Percentiles rank a stretch among this genome's conserved stretches.
Conservation (phyloP, 1,140 invertebrate genomes). For the Calliphora vicina region DNA sequence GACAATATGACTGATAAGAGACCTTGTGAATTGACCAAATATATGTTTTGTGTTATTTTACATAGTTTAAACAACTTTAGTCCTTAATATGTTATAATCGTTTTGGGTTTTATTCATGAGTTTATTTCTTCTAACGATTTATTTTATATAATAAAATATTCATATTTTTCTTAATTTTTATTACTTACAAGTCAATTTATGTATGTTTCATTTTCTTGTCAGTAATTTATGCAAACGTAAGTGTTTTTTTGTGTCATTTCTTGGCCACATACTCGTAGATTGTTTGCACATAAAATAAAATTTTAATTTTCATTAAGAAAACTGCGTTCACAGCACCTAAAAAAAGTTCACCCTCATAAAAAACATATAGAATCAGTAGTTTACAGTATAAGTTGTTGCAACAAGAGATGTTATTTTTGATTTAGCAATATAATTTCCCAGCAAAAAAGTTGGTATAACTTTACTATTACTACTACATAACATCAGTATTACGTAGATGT, state of each 20-base stretch:
- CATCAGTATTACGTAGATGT: no score
- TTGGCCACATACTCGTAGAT: background rate
- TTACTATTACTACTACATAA: no score
- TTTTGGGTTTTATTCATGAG: no score
- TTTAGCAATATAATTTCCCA: no score
- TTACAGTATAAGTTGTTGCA: background rate
- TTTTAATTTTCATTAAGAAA: constrained; percentile 25
- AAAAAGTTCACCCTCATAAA: constrained; percentile 7
- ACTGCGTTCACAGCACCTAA: constrained; percentile 6
- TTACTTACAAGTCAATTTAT: background rate
- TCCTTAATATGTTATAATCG: no score
- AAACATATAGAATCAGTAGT: background rate
- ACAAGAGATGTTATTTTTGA: no score
- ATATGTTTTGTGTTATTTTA: no score
- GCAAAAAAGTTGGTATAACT: no score
- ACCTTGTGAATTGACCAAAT: no score
- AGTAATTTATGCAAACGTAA: constrained; percentile 24
- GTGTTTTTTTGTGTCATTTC: constrained; percentile 4
- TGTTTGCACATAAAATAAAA: constrained; percentile 16
- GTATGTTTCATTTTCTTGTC: background rate
- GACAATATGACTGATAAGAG: no score
- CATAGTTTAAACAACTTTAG: no score
- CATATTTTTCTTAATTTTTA: background rate
- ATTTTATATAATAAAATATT: background rate
- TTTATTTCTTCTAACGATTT: no score